Evolutionary conservation across 1,140 invertebrate genomes (phyloP), one percentile per base, ranked within the genome.

Genomic region (Panagrolaimus sp.): DNA sequence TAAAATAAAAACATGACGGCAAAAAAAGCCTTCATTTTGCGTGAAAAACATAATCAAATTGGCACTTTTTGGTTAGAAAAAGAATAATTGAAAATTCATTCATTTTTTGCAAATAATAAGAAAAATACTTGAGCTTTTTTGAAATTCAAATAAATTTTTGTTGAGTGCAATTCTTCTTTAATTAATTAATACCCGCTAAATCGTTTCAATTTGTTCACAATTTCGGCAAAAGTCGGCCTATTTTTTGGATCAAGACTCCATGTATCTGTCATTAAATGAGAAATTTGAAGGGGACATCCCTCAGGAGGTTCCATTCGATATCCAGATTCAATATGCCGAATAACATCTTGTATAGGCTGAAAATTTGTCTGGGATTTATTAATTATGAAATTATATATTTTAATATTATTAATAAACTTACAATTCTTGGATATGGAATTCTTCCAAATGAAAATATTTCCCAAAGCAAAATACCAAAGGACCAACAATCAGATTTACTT

Each of bases 401-500:
- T 43, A 38, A 48, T 43, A 55, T 17, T 12, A 28, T 15, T 76
- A 73, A 76, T 47, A 32, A 64, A 74, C 78, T 83, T 65, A 83
- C 86, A 75, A 98, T 98, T 90, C 95, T 89, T 21, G 96, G 95
- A 87, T 99, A 99, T 73, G 96, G 96, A 79, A 98, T 93, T 86
- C 96, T 88, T 71, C 96, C 96, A 87, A 98, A 99, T 14, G 94
- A 96, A 85, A 97, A 99, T 72, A 99, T 96, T 87, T 99, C 96
- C 96, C 96, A 99, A 1, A 99, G 85, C 46, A 99, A 87, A 84
- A 98, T 94, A 63, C 96, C 96, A 88, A 96, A 99, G 85, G 93
- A 96, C 96, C 96, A 99, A 91, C 99, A 95, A 84, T 99, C 96
- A 75, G 94, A 98, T 87, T 98, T 98, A 84, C 94, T 98, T 68